phyloP scores from a whole-genome alignment of 2,113 vertebrate genomes.

The Brevimyrus niger region DNA sequence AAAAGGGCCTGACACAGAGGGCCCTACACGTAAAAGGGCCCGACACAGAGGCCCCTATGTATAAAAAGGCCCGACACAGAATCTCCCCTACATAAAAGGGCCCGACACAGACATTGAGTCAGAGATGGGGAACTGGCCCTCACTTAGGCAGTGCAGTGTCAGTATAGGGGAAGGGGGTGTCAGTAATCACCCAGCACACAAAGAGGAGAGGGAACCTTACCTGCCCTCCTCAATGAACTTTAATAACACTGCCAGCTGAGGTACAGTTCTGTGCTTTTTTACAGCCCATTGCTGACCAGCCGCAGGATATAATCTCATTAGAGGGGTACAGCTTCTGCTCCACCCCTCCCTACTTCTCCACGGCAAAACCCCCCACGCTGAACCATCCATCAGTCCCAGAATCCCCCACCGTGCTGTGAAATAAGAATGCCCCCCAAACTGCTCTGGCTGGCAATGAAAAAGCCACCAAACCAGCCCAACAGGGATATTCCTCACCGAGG shows the following conservation, averaged over 20 bases:
- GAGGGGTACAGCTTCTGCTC: constrained; percentile 39
- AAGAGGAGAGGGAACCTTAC: not conserved
- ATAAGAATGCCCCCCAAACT: not conserved
- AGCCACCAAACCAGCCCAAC: not conserved
- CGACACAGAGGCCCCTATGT: not conserved
- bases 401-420: not conserved
- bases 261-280: constrained; percentile 56
- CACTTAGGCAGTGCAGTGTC: not conserved
- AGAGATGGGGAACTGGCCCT: not conserved
- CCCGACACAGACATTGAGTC: not conserved
- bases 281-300: constrained; percentile 46
- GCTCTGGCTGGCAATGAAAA: not conserved
- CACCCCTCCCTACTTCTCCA: not conserved
- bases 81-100: too few species aligned
- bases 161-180: not conserved
- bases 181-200: not conserved
- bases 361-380: not conserved
- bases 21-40: not conserved
- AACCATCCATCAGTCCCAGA: not conserved
- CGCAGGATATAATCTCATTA: constrained; percentile 53
- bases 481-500: not conserved
- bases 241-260: constrained; percentile 59
- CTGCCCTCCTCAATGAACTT: constrained; percentile 47
- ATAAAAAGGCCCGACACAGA: not conserved
- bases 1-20: not conserved